Conservation (phyloP, 2,888 invertebrate genomes). For the Gymnocheta viridis region DNA sequence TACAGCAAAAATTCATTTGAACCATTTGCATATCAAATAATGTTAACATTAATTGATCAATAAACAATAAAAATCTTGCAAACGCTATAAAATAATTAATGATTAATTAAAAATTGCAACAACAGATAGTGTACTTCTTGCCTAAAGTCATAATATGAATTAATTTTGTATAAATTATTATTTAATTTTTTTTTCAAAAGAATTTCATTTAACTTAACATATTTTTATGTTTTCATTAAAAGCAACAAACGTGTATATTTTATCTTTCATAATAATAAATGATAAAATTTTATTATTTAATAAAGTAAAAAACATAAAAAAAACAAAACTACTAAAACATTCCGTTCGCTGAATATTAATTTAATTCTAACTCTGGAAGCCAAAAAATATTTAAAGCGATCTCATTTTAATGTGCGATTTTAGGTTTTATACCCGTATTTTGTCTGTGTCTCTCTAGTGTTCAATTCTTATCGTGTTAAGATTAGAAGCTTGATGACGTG, state of each 20-base stretch:
- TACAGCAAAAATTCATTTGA: background rate
- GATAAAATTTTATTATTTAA: background rate
- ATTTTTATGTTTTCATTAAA: background rate
- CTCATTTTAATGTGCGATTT: slow-evolving; percentile 43
- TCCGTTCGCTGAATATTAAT: background rate
- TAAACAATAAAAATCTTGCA: slow-evolving; percentile 41
- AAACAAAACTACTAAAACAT: background rate
- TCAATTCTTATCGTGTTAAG: slow-evolving; percentile 18
- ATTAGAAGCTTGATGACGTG: slow-evolving; percentile 46
- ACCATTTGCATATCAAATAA: slow-evolving; percentile 26
- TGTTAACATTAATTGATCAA: slow-evolving; percentile 44
- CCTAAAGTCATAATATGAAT: background rate
- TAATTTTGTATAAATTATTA: background rate
- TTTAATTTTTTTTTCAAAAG: background rate
- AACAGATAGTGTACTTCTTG: background rate
- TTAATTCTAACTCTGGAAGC: background rate
- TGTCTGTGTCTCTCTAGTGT: background rate
- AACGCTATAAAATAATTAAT: slow-evolving; percentile 41
- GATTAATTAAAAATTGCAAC: slow-evolving; percentile 19
- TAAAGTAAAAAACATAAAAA: too few relatives aligned
- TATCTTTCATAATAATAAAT: background rate
- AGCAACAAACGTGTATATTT: background rate
- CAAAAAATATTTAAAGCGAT: slow-evolving; percentile 12
- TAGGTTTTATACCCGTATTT: slow-evolving; percentile 1
- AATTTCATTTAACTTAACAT: background rate